A percentile compares a stretch with the other conserved stretches of the same genome.
Evolutionary conservation across 2,888 invertebrate species (phyloP).

Genomic region (Bibio marci): DNA sequence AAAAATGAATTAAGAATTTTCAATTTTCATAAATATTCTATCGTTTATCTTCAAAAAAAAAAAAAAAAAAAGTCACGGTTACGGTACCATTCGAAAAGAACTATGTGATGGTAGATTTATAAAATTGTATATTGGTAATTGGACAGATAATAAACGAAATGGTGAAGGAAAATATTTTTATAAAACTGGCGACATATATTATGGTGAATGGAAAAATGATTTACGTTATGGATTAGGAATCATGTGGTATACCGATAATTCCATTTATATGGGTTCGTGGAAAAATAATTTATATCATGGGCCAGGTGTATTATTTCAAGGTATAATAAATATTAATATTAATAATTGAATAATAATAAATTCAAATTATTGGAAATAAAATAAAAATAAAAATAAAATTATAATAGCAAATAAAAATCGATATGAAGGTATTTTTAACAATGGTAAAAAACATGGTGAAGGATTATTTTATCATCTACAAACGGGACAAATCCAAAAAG

Average conservation of each 20-base stretch:
- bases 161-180: constrained; percentile 26
- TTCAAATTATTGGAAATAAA: too few relatives aligned
- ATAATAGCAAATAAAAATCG: constrained; percentile 23
- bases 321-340: constrained; percentile 12
- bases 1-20: constrained; percentile 10
- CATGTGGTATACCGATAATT: constrained; percentile 21
- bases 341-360: too few relatives aligned
- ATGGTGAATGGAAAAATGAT: constrained; percentile 21
- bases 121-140: constrained; percentile 21
- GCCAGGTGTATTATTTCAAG: constrained; percentile 20
- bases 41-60: neutral
- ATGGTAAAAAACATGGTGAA: constrained; percentile 25
- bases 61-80: constrained; percentile 13
- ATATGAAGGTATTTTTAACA: constrained; percentile 23
- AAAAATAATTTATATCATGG: constrained; percentile 19
- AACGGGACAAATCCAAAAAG: constrained; percentile 26
- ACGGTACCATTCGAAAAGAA: constrained; percentile 19
- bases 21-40: constrained; percentile 4
- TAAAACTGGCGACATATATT: constrained; percentile 18
- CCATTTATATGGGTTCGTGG: constrained; percentile 25
- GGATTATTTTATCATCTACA: constrained; percentile 23
- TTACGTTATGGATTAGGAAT: constrained; percentile 23
- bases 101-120: constrained; percentile 15
- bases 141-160: constrained; percentile 20
- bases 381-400: too few relatives aligned